Conservation (phyloP, 1,140 invertebrate genomes). For the Lepidostoma basale region DNA sequence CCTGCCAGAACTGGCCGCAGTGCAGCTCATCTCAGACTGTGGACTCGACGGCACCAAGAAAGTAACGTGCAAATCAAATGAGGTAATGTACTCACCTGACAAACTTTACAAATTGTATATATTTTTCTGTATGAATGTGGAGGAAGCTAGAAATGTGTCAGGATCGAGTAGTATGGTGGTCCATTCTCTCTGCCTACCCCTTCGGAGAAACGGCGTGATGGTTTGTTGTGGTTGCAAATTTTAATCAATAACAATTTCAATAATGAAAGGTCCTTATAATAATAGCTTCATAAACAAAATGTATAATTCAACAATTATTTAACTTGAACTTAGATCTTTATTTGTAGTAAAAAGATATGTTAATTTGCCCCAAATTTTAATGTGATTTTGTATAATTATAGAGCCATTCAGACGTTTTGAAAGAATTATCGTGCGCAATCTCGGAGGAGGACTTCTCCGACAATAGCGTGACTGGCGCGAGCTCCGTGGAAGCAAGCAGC, state of each 20-base stretch:
- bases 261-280: background rate
- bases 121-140: too few species aligned
- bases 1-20: conserved; percentile 76
- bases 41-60: conserved; percentile 82
- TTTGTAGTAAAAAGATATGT: too few species aligned
- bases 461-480: conserved; percentile 27
- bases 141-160: too few species aligned
- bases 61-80: conserved; percentile 72
- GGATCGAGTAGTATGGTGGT: too few species aligned
- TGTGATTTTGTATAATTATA: conserved; percentile 47
- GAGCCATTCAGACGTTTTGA: conserved; percentile 58
- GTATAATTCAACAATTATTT: too few species aligned
- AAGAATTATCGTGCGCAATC: conserved; percentile 54
- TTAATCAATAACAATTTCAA: background rate
- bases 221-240: background rate
- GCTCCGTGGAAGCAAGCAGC: conserved; percentile 33
- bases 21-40: conserved; percentile 87
- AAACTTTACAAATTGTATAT: background rate
- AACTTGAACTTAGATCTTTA: too few species aligned
- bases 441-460: conserved; percentile 50
- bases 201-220: too few species aligned
- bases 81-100: conserved; percentile 62
- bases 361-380: too few species aligned
- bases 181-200: too few species aligned
- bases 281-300: too few species aligned